Evolutionary conservation across 2,797 vertebrate genomes (phyloP).

Genomic region (Zalophus californianus): DNA sequence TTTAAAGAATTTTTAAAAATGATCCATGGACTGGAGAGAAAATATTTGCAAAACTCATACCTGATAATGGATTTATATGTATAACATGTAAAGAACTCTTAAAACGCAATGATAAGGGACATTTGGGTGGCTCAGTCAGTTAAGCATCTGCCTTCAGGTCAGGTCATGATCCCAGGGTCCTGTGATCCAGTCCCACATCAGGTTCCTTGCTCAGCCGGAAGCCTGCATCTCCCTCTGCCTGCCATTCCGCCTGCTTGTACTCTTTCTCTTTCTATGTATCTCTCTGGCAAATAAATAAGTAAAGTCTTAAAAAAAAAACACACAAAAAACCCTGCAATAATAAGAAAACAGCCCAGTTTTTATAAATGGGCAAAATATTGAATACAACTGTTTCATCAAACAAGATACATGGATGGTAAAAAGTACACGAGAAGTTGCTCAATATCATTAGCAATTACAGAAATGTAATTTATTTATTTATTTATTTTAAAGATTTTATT

Average conservation of each 20-base stretch:
- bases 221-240: no score
- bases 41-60: neutral
- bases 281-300: no score
- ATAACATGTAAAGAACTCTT: neutral
- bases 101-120: neutral
- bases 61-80: neutral
- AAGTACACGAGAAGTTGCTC: neutral
- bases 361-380: neutral
- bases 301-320: no score
- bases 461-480: neutral
- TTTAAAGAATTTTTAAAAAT: neutral
- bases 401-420: neutral
- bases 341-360: neutral
- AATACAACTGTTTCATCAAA: neutral
- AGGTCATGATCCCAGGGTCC: no score
- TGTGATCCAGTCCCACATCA: no score
- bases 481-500: no score
- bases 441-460: neutral
- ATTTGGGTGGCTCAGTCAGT: neutral
- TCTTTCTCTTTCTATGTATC: no score
- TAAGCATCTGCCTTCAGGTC: no score
- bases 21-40: neutral
- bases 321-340: no score
- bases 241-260: no score
- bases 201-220: no score